phyloP scores from a whole-genome alignment of 2,888 invertebrate genomes.

The Sarcophaga caerulescens region DNA sequence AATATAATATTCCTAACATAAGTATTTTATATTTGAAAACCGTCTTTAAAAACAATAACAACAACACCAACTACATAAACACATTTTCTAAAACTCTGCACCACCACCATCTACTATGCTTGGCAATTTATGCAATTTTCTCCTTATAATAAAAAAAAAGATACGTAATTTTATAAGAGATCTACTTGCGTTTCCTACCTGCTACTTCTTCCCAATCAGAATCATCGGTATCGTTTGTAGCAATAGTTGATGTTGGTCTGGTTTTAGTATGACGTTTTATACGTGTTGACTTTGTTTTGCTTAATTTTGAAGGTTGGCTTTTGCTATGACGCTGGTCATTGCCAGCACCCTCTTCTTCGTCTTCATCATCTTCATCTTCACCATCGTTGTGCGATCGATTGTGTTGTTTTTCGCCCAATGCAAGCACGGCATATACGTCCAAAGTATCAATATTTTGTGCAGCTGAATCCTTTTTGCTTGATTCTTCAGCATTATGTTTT shows the following conservation, averaged over 20 bases:
- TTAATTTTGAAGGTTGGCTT: conserved; percentile 73
- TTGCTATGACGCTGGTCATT: conserved; percentile 52
- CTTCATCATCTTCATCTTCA: conserved; percentile 63
- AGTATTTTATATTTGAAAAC: background rate
- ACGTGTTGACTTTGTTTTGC: conserved; percentile 76
- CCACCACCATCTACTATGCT: background rate
- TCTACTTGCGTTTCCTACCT: conserved; percentile 82
- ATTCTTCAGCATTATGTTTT: conserved; percentile 70
- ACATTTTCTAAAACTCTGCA: conserved; percentile 26
- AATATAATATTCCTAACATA: conserved; percentile 15
- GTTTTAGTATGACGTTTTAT: conserved; percentile 77
- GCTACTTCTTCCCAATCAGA: conserved; percentile 90
- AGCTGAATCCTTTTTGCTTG: conserved; percentile 67
- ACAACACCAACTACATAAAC: conserved; percentile 14
- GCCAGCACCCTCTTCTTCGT: conserved; percentile 56
- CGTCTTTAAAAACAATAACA: conserved; percentile 5
- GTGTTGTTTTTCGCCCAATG: conserved; percentile 83
- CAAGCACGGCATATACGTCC: conserved; percentile 85
- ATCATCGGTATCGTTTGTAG: conserved; percentile 83
- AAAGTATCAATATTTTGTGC: conserved; percentile 73
- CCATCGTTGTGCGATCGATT: conserved; percentile 72
- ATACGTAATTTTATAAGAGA: conserved; percentile 27
- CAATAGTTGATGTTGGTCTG: conserved; percentile 76
- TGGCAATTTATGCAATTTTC: background rate
- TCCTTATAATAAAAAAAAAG: background rate